A percentile compares a stretch with the other conserved stretches of the same genome.
phyloP scores from a whole-genome alignment of 2,797 vertebrate species.

The Vireo griseus region DNA sequence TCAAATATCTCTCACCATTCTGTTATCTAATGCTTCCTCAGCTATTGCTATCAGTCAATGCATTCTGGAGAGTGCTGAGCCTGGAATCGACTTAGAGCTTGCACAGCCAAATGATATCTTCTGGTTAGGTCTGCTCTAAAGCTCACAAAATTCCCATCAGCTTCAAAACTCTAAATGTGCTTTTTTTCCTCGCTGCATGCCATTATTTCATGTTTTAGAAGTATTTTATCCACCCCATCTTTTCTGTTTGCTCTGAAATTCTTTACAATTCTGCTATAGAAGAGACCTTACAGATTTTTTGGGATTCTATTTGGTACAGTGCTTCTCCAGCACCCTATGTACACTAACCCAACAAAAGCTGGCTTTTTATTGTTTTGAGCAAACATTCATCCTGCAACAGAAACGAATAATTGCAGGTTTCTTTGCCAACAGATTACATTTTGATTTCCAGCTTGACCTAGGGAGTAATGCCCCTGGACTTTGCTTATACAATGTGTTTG shows the following conservation, averaged over 20 bases:
- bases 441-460: background rate
- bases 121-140: background rate
- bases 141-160: background rate
- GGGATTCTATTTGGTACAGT: background rate
- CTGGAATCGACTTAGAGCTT: background rate
- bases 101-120: background rate
- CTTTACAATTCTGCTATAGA: background rate
- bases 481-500: background rate
- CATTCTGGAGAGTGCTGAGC: background rate
- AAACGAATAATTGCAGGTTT: background rate
- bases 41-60: background rate
- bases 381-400: background rate
- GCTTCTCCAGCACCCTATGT: background rate
- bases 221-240: background rate
- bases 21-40: slow-evolving; percentile 13
- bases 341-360: background rate
- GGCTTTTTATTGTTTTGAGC: background rate
- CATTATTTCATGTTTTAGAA: background rate
- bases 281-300: background rate
- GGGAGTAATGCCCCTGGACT: background rate
- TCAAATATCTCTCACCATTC: slow-evolving; percentile 29
- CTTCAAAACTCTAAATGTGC: background rate
- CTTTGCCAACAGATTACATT: background rate
- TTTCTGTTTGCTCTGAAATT: background rate
- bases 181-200: background rate